Percentiles rank a stretch among this genome's conserved stretches.
phyloP scores from a whole-genome alignment of 2,113 vertebrate species.

The Pyrgilauda ruficollis region DNA sequence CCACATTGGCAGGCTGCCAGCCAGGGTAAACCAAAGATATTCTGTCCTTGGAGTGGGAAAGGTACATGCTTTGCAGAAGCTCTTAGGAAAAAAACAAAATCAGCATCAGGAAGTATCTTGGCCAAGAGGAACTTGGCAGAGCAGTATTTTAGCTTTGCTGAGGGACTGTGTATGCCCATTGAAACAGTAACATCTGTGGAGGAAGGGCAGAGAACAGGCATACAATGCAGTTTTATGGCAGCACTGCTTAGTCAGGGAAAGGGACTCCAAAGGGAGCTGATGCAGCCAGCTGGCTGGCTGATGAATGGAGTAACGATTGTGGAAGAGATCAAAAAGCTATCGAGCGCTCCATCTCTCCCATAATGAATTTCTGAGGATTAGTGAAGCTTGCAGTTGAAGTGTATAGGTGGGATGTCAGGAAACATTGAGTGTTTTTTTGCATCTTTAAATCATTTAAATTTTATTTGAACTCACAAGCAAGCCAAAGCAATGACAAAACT shows the following conservation, averaged over 20 bases:
- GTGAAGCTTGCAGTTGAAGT: neutral
- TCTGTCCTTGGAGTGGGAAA: constrained; percentile 50
- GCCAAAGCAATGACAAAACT: neutral
- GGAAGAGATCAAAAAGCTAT: constrained; percentile 30
- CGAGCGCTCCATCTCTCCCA: neutral
- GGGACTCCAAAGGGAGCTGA: constrained; percentile 20
- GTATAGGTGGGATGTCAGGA: neutral
- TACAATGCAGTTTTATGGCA: constrained; percentile 60
- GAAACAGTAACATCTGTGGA: constrained; percentile 54
- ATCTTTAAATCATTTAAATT: neutral
- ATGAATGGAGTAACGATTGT: neutral
- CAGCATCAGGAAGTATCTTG: constrained; percentile 51
- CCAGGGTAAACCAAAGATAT: constrained; percentile 16
- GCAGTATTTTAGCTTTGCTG: constrained; percentile 22
- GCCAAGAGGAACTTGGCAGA: constrained; percentile 65
- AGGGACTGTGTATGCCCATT: constrained; percentile 50
- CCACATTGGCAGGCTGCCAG: neutral
- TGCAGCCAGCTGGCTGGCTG: constrained; percentile 40
- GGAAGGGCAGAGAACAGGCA: constrained; percentile 32
- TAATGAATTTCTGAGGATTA: neutral
- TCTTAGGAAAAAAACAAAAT: neutral
- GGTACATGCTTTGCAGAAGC: neutral
- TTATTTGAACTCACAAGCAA: neutral
- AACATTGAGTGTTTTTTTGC: neutral
- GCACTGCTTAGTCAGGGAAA: constrained; percentile 53